These are phyloP conservation scores for Aporophyla nigra DNA, from an alignment of 2,888 invertebrate species.

Conservation along the genomic window DNA sequence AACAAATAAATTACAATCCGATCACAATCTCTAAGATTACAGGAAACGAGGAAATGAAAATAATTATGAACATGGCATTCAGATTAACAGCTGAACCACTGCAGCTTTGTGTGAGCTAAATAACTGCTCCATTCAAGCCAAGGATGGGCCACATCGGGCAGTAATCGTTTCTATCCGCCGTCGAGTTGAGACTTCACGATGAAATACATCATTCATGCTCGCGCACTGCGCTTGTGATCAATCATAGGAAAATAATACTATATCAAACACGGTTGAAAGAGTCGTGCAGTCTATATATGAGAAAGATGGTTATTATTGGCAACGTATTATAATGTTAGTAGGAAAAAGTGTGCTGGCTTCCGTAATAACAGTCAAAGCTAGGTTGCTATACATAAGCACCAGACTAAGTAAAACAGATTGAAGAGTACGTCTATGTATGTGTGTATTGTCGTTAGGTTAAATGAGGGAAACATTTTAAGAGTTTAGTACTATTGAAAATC, in stretches of 20 bases:
- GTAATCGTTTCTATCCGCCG: slow-evolving; percentile 39
- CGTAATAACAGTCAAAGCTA: neutral
- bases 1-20: neutral
- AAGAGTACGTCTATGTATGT: too few species aligned
- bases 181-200: slow-evolving; percentile 23
- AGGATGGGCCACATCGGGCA: slow-evolving; percentile 27
- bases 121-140: slow-evolving; percentile 32
- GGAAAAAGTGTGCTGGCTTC: neutral
- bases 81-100: slow-evolving; percentile 22
- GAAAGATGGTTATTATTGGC: neutral
- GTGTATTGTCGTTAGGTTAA: too few species aligned
- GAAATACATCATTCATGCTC: slow-evolving; percentile 31
- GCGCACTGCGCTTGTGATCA: slow-evolving; percentile 32
- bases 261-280: neutral
- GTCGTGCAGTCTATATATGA: slow-evolving; percentile 12
- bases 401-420: too few species aligned
- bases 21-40: slow-evolving; percentile 33
- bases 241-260: slow-evolving; percentile 25
- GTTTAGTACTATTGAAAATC: too few species aligned
- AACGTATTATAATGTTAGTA: too few species aligned
- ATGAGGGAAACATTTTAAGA: too few species aligned
- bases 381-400: too few species aligned
- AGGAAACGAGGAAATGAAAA: slow-evolving; percentile 58
- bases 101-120: slow-evolving; percentile 15
- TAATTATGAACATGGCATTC: slow-evolving; percentile 5